Evolutionary conservation across 2,113 vertebrate species (phyloP).

Genomic region (Hippotragus niger): DNA sequence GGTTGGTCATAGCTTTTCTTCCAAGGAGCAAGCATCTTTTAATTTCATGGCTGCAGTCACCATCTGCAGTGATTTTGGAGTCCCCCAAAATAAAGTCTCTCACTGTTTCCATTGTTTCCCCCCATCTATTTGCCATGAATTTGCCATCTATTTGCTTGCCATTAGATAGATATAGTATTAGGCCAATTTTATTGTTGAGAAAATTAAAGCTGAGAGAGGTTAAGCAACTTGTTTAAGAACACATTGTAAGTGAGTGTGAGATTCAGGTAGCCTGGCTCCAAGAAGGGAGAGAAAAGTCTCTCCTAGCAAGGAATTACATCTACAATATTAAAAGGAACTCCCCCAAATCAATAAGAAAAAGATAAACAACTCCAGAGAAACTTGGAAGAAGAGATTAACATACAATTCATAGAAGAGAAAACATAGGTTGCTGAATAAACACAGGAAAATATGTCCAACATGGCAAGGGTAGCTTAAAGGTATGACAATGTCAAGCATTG

Average conservation of each 20-base stretch:
- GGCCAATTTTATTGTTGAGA: not conserved
- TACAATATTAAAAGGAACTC: not conserved
- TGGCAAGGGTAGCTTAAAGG: not conserved
- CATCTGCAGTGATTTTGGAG: not conserved
- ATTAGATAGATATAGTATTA: not conserved
- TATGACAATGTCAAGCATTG: fast-evolving
- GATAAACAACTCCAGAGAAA: not conserved
- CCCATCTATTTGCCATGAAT: not conserved
- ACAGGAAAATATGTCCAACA: not conserved
- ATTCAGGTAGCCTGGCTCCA: not conserved
- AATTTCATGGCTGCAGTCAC: not conserved
- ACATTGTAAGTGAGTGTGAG: no score
- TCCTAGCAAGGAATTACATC: not conserved
- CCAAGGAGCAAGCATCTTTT: not conserved
- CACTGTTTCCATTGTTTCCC: not conserved
- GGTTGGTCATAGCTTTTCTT: not conserved
- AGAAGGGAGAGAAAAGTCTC: not conserved
- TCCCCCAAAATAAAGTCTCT: not conserved
- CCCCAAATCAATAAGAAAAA: not conserved
- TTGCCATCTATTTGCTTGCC: not conserved
- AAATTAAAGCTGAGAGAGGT: not conserved
- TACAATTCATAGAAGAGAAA: not conserved
- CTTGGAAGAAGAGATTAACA: not conserved
- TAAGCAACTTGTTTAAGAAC: not conserved
- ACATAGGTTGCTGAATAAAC: not conserved